These are phyloP conservation scores for Lordiphosa clarofinis DNA, from an alignment of 1,140 invertebrate species.

Conservation along the genomic window DNA sequence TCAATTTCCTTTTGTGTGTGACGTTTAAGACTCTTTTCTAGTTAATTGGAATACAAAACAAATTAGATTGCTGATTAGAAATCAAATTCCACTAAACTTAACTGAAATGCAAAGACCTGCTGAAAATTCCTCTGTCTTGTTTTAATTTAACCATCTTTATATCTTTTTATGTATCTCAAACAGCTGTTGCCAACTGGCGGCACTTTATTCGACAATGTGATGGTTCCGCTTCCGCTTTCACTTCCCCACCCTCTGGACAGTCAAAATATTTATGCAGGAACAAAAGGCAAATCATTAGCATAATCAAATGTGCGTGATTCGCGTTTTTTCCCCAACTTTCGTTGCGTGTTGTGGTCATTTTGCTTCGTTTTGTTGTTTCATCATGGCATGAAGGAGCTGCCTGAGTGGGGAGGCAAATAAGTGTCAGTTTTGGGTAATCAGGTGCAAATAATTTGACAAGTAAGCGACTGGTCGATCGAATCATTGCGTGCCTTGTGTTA, in stretches of 20 bases:
- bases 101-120: too few species aligned
- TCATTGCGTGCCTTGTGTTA: constrained; percentile 15
- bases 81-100: too few species aligned
- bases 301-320: constrained; percentile 70
- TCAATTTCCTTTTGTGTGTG: too few species aligned
- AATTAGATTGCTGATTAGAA: too few species aligned
- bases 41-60: too few species aligned
- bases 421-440: constrained; percentile 42
- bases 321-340: constrained; percentile 30
- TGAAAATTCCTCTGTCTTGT: too few species aligned
- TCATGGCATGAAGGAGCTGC: neutral
- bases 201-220: constrained; percentile 16
- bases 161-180: too few species aligned
- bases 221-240: constrained; percentile 27
- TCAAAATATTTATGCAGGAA: constrained; percentile 51
- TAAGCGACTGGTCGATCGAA: constrained; percentile 25
- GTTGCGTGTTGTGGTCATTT: constrained; percentile 52
- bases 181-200: constrained; percentile 19
- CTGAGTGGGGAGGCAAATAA: constrained; percentile 13
- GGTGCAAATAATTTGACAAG: constrained; percentile 65
- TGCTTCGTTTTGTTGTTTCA: constrained; percentile 46
- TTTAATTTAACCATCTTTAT: too few species aligned
- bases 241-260: constrained; percentile 15
- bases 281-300: constrained; percentile 59
- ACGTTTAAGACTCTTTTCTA: too few species aligned